Conservation (phyloP, 2,888 invertebrate genomes). For the Oscheius myriophilus region DNA sequence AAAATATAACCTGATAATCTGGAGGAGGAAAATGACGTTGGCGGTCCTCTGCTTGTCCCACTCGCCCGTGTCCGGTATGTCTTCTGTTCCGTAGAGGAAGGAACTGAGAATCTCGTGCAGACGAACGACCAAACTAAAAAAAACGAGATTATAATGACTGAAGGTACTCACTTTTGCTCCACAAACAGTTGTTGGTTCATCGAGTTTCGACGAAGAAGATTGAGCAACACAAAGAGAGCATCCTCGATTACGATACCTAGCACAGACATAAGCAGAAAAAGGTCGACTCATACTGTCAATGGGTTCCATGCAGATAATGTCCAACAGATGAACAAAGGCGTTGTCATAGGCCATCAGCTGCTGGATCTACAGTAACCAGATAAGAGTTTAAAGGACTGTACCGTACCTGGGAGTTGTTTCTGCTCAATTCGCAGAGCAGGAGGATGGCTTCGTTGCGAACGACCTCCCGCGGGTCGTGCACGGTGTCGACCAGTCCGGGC, state of each 20-base stretch:
- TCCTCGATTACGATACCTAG: conserved; percentile 93
- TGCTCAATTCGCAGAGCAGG: conserved; percentile 88
- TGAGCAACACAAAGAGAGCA: conserved; percentile 89
- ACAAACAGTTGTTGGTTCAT: conserved; percentile 98
- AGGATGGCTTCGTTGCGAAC: conserved; percentile 79
- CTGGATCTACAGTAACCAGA: conserved; percentile 83
- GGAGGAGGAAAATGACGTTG: conserved; percentile 88
- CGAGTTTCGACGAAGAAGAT: conserved; percentile 90
- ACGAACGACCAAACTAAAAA: conserved; percentile 86
- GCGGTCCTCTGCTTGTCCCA: conserved; percentile 78
- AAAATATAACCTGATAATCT: conserved; percentile 35
- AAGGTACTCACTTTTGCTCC: conserved; percentile 75
- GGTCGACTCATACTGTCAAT: conserved; percentile 78
- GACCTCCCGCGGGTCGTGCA: conserved; percentile 82
- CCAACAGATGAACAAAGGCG: conserved; percentile 92
- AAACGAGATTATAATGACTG: neutral
- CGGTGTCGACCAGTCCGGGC: conserved; percentile 93
- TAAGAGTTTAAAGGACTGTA: conserved; percentile 73
- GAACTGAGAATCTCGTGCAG: conserved; percentile 79
- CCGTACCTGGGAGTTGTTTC: conserved; percentile 94
- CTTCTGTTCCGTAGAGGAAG: conserved; percentile 78
- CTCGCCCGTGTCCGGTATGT: conserved; percentile 71
- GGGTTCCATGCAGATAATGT: conserved; percentile 90
- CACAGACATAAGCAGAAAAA: too few relatives aligned
- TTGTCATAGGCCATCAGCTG: conserved; percentile 99